These are phyloP conservation scores for Acronicta aceris DNA, from an alignment of 2,888 invertebrate species.

Conservation along the genomic window DNA sequence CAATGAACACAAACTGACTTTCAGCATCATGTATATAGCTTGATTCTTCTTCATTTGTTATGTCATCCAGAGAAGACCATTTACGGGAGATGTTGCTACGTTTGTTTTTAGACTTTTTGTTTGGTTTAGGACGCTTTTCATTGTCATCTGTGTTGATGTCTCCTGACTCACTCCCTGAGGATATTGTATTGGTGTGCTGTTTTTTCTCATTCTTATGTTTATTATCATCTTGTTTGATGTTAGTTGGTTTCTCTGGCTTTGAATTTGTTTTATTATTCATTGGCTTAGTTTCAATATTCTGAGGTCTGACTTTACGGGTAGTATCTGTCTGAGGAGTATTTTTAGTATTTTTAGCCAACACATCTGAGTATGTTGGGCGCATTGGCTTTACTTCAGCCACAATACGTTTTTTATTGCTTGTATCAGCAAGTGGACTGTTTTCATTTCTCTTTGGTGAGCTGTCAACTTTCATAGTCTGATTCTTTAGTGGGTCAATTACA, in stretches of 20 bases:
- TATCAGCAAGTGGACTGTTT: conserved; percentile 85
- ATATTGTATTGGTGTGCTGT: conserved; percentile 73
- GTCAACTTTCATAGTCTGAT: conserved; percentile 69
- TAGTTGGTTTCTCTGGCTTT: conserved; percentile 78
- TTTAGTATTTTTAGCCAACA: conserved; percentile 91
- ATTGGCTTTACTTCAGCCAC: conserved; percentile 96
- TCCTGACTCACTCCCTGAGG: conserved; percentile 87
- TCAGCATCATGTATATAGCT: conserved; percentile 72
- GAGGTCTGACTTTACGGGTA: conserved; percentile 82
- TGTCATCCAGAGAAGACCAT: conserved; percentile 90
- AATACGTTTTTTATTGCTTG: conserved; percentile 91
- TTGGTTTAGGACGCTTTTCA: conserved; percentile 78
- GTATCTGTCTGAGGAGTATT: conserved; percentile 84
- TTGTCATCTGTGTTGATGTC: conserved; percentile 82
- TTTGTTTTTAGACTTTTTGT: conserved; percentile 83
- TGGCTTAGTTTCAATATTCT: conserved; percentile 79
- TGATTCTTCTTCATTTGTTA: conserved; percentile 80
- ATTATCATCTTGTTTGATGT: conserved; percentile 72
- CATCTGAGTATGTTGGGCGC: conserved; percentile 96
- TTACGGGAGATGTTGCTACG: conserved; percentile 84
- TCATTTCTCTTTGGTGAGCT: conserved; percentile 83
- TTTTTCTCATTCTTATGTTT: conserved; percentile 81
- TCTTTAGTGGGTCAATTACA: conserved; percentile 68
- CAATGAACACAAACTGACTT: conserved; percentile 85
- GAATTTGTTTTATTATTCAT: conserved; percentile 75